These are phyloP conservation scores for Drosophila mulleri DNA, from an alignment of 2,888 invertebrate species.

Conservation along the genomic window DNA sequence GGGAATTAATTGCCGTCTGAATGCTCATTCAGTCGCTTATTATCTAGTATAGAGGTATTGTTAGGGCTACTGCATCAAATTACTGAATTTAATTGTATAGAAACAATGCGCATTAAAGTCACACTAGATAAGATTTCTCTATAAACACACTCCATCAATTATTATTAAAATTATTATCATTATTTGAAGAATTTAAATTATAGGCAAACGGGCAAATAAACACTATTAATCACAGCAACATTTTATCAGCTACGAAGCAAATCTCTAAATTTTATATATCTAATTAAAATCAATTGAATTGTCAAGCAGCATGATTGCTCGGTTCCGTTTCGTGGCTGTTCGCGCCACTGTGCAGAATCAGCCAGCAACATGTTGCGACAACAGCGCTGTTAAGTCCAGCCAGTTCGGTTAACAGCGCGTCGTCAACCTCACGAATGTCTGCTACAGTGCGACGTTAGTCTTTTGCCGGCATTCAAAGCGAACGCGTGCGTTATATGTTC, in stretches of 20 bases:
- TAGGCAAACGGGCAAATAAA: not conserved
- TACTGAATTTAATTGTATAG: not conserved
- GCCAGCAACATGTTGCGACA: slow-evolving; percentile 60
- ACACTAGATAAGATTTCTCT: not conserved
- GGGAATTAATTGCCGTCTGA: not conserved
- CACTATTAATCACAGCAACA: not conserved
- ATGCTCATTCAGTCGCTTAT: not conserved
- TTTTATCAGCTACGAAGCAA: not conserved
- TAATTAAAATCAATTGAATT: not conserved
- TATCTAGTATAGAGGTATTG: not conserved
- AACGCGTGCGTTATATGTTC: slow-evolving; percentile 44
- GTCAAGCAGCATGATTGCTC: too few species aligned
- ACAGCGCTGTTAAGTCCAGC: slow-evolving; percentile 42
- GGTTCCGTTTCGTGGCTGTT: not conserved
- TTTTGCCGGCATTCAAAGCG: slow-evolving; percentile 63
- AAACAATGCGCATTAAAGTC: not conserved
- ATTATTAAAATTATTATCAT: not conserved
- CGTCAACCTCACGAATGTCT: slow-evolving; percentile 37
- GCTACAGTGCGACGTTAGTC: slow-evolving; percentile 42
- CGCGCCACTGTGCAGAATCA: slow-evolving; percentile 42
- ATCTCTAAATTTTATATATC: not conserved
- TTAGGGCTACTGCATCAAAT: not conserved
- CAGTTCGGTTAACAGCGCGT: slow-evolving; percentile 45
- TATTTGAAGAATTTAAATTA: not conserved
- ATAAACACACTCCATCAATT: not conserved